Percentiles rank a stretch among this genome's conserved stretches.
These are phyloP conservation scores for Atherix ibis DNA, from an alignment of 2,888 invertebrate species.

Conservation along the genomic window DNA sequence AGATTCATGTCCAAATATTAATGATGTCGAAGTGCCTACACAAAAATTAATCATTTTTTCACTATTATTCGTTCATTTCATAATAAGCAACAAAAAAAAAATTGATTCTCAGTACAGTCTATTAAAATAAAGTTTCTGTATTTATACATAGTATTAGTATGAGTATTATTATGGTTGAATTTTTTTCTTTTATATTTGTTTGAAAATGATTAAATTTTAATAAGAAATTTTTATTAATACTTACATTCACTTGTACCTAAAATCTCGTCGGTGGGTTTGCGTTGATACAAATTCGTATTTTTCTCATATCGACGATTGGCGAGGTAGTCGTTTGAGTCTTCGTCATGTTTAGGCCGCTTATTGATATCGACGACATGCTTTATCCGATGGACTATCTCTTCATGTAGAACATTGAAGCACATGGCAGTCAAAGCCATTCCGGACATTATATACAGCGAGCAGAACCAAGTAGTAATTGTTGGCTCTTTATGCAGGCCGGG, in stretches of 20 bases:
- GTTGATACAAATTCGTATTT: slow-evolving; percentile 32
- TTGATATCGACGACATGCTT: slow-evolving; percentile 40
- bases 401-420: slow-evolving; percentile 81
- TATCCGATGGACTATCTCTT: slow-evolving; percentile 71
- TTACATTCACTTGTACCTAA: slow-evolving; percentile 32
- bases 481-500: slow-evolving; percentile 43
- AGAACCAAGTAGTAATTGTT: slow-evolving; percentile 69
- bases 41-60: neutral
- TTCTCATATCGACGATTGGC: slow-evolving; percentile 31
- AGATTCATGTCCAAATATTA: slow-evolving; percentile 23
- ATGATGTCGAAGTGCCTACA: slow-evolving; percentile 37
- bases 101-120: slow-evolving; percentile 1
- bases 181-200: no score
- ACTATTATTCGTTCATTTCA: neutral
- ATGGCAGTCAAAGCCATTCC: slow-evolving; percentile 79
- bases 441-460: slow-evolving; percentile 71
- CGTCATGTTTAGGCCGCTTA: slow-evolving; percentile 16
- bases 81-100: neutral
- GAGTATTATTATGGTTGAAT: neutral
- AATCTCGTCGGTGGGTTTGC: slow-evolving; percentile 43
- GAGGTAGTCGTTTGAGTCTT: slow-evolving; percentile 18
- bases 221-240: neutral
- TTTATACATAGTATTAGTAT: neutral
- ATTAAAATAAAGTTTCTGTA: neutral
- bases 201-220: no score